A percentile compares a stretch with the other conserved stretches of the same genome.
These are phyloP conservation scores for Cettia cetti DNA, from an alignment of 2,113 vertebrate species.

Conservation along the genomic window DNA sequence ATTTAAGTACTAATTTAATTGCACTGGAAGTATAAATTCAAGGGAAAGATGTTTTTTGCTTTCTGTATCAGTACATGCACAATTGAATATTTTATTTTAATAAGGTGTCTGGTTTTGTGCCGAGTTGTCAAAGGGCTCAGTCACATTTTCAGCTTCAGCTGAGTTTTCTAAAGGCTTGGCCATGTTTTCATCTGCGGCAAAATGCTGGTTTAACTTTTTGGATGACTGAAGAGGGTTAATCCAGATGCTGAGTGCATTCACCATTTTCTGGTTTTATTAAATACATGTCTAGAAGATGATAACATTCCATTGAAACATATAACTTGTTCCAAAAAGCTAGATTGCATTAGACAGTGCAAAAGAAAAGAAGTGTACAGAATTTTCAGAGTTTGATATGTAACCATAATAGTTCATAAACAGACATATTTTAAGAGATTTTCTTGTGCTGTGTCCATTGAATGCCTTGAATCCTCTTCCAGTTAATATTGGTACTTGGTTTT, in stretches of 20 bases:
- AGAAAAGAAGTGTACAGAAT: neutral
- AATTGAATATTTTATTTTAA: neutral
- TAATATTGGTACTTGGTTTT: slow-evolving; percentile 4
- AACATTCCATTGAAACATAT: neutral
- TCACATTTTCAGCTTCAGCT: neutral
- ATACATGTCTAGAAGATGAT: neutral
- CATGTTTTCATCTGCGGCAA: neutral
- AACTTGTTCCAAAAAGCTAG: neutral
- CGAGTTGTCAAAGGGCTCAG: neutral
- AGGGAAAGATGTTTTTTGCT: neutral
- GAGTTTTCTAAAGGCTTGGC: neutral
- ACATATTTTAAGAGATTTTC: neutral
- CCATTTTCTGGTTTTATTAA: neutral
- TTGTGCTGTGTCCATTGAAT: neutral
- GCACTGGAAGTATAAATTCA: neutral
- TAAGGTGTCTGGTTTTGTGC: neutral
- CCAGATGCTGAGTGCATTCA: neutral
- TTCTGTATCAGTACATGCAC: neutral
- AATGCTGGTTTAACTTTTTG: neutral
- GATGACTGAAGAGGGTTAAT: neutral
- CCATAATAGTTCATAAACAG: neutral
- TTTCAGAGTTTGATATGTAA: neutral
- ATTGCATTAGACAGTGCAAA: neutral
- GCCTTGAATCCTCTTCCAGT: neutral
- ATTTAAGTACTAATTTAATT: slow-evolving; percentile 19